These are phyloP conservation scores for Cephalotes varians DNA, from an alignment of 2,888 invertebrate species.

Conservation along the genomic window DNA sequence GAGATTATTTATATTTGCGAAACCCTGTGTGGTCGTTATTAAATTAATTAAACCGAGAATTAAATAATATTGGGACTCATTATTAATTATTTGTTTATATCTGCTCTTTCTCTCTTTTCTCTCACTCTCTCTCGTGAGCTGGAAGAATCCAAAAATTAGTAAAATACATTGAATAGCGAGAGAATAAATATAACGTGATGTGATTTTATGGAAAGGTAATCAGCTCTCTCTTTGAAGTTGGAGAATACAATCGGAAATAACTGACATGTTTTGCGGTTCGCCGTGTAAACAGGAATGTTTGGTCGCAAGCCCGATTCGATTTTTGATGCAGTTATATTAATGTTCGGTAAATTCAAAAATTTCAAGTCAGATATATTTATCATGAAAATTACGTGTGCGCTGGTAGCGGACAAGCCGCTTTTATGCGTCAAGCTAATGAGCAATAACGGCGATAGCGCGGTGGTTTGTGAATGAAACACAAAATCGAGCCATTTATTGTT, in stretches of 20 bases:
- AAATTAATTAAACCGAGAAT: slow-evolving; percentile 19
- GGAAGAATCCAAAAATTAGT: not conserved
- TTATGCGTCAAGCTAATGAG: slow-evolving; percentile 28
- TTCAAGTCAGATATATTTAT: slow-evolving; percentile 28
- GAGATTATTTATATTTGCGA: slow-evolving; percentile 13
- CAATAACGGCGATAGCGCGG: not conserved
- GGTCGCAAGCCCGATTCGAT: slow-evolving; percentile 37
- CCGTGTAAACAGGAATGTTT: slow-evolving; percentile 53
- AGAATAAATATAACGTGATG: not conserved
- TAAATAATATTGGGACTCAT: not conserved
- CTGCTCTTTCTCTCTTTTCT: not conserved
- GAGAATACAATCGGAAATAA: slow-evolving; percentile 48
- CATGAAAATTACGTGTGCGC: slow-evolving; percentile 29
- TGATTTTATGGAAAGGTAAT: slow-evolving; percentile 19
- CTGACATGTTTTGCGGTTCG: slow-evolving; percentile 44
- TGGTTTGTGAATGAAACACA: slow-evolving; percentile 16
- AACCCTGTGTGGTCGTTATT: not conserved
- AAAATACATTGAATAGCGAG: not conserved
- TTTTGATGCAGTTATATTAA: slow-evolving; percentile 36
- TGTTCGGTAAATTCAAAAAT: slow-evolving; percentile 40
- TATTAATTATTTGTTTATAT: not conserved
- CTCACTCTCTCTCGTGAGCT: not conserved
- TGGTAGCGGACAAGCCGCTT: not conserved
- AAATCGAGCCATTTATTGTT: slow-evolving; percentile 36
- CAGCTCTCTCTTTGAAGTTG: slow-evolving; percentile 44